Evolutionary conservation across 30 jellyfish, hydroid and myxozoan species (phyloP).

Genomic region (Aurelia coerulea): DNA sequence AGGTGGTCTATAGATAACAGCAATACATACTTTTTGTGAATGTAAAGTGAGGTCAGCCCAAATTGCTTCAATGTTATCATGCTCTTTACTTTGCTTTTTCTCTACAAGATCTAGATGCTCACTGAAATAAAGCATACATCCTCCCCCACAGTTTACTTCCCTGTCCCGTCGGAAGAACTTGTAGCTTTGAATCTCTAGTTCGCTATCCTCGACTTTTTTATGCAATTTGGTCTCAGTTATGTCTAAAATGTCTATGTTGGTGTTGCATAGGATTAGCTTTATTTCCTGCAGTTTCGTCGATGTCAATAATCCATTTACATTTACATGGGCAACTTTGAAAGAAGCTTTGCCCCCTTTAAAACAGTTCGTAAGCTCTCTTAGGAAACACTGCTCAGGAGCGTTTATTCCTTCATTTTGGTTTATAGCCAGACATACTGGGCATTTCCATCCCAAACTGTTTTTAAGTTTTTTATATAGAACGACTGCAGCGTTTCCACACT

Average conservation of each 20-base stretch:
- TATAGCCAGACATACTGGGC: constrained; percentile 25
- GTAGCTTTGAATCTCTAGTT: not conserved
- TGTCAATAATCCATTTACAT: constrained; percentile 3
- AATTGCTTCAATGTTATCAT: constrained; percentile 1
- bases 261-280: constrained; percentile 21
- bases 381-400: constrained; percentile 28
- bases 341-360: constrained; percentile 14
- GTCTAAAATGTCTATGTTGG: constrained; percentile 9
- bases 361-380: constrained; percentile 29
- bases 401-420: constrained; percentile 28
- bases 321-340: constrained; percentile 34
- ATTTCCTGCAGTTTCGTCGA: constrained; percentile 12
- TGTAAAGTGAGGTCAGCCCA: constrained; percentile 30
- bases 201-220: not conserved
- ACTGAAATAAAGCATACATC: constrained; percentile 25
- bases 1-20: constrained; percentile 42
- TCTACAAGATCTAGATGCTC: constrained; percentile 15
- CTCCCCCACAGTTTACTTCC: constrained; percentile 30
- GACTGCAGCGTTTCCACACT: constrained; percentile 32
- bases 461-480: constrained; percentile 7
- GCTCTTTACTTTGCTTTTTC: constrained; percentile 14
- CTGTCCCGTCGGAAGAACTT: constrained; percentile 12
- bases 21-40: constrained; percentile 11
- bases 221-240: constrained; percentile 35
- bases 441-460: constrained; percentile 11